These are phyloP conservation scores for Gallinago paraguaiae DNA, from an alignment of 2,113 vertebrate genomes.

Conservation along the genomic window DNA sequence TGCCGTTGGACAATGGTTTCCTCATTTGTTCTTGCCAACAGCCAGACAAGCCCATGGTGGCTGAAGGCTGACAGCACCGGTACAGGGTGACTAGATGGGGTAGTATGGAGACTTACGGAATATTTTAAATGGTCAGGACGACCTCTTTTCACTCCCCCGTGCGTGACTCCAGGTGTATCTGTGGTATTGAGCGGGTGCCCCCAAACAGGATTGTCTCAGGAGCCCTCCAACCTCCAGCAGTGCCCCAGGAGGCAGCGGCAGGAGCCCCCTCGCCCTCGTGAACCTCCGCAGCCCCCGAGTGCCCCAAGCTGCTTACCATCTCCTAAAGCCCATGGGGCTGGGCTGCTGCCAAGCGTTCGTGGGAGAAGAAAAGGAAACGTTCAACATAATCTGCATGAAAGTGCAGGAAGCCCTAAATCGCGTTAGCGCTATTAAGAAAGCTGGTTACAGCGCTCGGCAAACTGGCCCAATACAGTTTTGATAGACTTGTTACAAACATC, in stretches of 20 bases:
- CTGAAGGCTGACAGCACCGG: neutral
- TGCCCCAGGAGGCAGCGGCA: rapidly evolving
- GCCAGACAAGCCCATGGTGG: neutral
- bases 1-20: neutral
- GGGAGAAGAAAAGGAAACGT: conserved; percentile 52
- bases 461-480: conserved; percentile 39
- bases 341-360: conserved; percentile 7
- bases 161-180: neutral
- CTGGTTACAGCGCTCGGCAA: conserved; percentile 17
- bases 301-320: neutral
- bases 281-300: neutral
- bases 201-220: neutral
- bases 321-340: neutral
- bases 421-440: conserved; percentile 34
- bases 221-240: rapidly evolving
- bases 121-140: neutral
- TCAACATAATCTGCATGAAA: conserved; percentile 40
- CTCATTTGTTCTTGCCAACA: neutral
- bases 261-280: neutral
- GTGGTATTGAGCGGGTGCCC: neutral
- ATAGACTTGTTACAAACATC: conserved; percentile 67
- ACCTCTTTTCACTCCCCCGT: neutral
- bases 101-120: neutral
- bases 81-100: neutral
- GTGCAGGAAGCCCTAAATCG: conserved; percentile 34